Evolutionary conservation across 2,113 vertebrate species (phyloP).

Genomic region (Murina feae): DNA sequence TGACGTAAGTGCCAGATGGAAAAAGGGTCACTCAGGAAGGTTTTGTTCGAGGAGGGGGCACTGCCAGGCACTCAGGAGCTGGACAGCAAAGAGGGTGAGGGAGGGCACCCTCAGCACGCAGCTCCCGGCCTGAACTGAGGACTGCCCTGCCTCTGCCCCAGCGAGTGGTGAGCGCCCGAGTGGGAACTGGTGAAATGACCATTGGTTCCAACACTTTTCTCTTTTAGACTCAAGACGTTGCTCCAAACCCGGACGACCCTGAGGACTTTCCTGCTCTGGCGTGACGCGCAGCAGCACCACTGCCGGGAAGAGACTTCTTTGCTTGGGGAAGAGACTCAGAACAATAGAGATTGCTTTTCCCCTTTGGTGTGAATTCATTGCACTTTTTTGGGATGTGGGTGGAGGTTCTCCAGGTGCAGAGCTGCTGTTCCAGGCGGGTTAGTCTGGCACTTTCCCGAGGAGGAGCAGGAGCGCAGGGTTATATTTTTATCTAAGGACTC

Average conservation of each 20-base stretch:
- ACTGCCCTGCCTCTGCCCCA: neutral
- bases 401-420: neutral
- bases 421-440: neutral
- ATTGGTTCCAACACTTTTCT: neutral
- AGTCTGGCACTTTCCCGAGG: conserved; percentile 17
- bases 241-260: conserved; percentile 92
- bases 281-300: conserved; percentile 64
- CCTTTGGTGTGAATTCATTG: conserved; percentile 53
- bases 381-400: neutral
- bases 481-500: conserved; percentile 54
- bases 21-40: neutral
- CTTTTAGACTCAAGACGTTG: conserved; percentile 76
- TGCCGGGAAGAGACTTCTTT: conserved; percentile 53
- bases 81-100: neutral
- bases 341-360: conserved; percentile 70
- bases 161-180: no score
- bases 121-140: no score
- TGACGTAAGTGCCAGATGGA: neutral
- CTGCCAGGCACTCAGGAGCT: accelerated
- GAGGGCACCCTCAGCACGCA: neutral
- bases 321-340: conserved; percentile 65
- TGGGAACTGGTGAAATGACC: neutral
- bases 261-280: conserved; percentile 94
- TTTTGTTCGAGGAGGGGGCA: no score
- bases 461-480: conserved; percentile 37